Percentiles rank a stretch among this genome's conserved stretches.
These are phyloP conservation scores for Nipponacmea schrenckii DNA, from an alignment of 2,888 invertebrate species.

Conservation along the genomic window DNA sequence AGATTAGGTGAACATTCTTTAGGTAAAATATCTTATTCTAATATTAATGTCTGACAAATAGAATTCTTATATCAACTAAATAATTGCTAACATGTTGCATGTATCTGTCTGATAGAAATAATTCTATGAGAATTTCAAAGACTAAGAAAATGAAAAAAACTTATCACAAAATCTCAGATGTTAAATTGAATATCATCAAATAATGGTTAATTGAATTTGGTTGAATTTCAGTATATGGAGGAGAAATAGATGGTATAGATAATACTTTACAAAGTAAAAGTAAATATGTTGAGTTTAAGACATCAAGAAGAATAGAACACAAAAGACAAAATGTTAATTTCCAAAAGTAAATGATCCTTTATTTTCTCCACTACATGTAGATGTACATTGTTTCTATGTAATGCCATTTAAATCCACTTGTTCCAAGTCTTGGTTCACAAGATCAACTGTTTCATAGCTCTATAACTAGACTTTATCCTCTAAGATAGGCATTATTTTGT, in stretches of 20 bases:
- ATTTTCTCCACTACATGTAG: too few relatives aligned
- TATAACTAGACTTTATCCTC: too few relatives aligned
- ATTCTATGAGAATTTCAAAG: too few relatives aligned
- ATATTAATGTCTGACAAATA: not conserved
- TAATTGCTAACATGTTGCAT: not conserved
- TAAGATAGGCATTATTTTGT: too few relatives aligned
- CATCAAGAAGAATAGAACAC: conserved; percentile 73
- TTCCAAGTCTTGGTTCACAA: too few relatives aligned
- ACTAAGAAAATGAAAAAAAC: too few relatives aligned
- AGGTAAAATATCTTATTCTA: conserved; percentile 40
- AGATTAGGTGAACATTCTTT: conserved; percentile 74
- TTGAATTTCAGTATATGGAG: conserved; percentile 73
- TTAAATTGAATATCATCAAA: too few relatives aligned
- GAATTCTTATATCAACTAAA: not conserved
- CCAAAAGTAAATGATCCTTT: conserved; percentile 50
- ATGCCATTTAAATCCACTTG: too few relatives aligned
- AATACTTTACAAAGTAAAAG: conserved; percentile 25
- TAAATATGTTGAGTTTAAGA: conserved; percentile 80
- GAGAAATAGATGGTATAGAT: conserved; percentile 80
- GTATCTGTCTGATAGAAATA: conserved; percentile 6
- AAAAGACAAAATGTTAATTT: conserved; percentile 73
- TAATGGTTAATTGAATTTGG: too few relatives aligned
- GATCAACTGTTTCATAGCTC: too few relatives aligned
- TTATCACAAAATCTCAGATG: too few relatives aligned
- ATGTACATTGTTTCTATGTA: too few relatives aligned